Evolutionary conservation across 1,140 invertebrate species (phyloP).

Genomic region (Tetramorium parvispinum): DNA sequence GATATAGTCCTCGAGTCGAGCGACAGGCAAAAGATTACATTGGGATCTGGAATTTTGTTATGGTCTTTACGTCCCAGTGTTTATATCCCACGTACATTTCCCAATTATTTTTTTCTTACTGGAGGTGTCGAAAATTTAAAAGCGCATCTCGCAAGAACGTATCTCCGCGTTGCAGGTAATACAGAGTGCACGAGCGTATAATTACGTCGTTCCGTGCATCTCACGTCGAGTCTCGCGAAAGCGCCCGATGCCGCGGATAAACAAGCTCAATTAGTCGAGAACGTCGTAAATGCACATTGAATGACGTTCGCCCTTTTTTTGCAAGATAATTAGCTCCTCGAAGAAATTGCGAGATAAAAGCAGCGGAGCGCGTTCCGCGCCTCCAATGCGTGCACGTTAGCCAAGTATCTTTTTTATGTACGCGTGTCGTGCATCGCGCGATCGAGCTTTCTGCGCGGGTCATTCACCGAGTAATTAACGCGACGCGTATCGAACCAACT

Average conservation of each 20-base stretch:
- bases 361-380: constrained; percentile 1
- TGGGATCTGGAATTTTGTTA: not conserved
- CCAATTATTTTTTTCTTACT: constrained; percentile 8
- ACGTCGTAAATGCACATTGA: constrained; percentile 53
- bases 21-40: not conserved
- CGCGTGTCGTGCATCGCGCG: not conserved
- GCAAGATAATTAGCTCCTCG: constrained; percentile 61
- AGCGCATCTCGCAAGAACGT: constrained; percentile 25
- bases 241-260: constrained; percentile 45
- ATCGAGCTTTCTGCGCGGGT: constrained; percentile 7
- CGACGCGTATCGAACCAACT: not conserved
- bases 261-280: constrained; percentile 55
- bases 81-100: not conserved
- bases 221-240: constrained; percentile 36
- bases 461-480: constrained; percentile 28
- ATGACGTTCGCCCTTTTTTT: constrained; percentile 53
- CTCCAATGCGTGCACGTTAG: not conserved
- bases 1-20: not conserved
- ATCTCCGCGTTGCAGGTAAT: constrained; percentile 27
- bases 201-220: constrained; percentile 45
- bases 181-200: constrained; percentile 36
- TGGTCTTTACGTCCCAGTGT: not conserved
- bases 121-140: constrained; percentile 34
- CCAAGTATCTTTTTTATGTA: constrained; percentile 6
- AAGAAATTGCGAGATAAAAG: constrained; percentile 28